Base-by-base conservation (phyloP, 2,888 invertebrate genomes). In the Mallateleia sp. region DNA sequence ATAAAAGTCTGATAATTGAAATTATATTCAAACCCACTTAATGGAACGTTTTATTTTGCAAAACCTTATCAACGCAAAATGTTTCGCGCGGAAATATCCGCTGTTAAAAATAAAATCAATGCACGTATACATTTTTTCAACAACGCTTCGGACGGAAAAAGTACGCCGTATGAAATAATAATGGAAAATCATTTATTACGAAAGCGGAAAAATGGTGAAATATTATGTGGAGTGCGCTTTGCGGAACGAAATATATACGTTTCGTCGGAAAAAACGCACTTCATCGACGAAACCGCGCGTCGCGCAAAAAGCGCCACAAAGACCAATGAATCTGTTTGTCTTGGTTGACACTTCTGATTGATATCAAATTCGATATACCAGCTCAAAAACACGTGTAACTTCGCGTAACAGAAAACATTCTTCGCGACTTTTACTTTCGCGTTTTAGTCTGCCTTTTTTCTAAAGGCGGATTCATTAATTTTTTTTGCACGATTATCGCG, bases 261-360 rank as follows among this genome's bases (percentile, higher is more conserved):
- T 69, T 60, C 28, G 20, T 60, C 50, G 9, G 62, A 50, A 64
- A 75, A 75, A 54, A 25, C 22, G 32, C 47, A 81, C 74, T 74
- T 58, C 45, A 50, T 74, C 74, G 74, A 56, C 47, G 60, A 81
- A 66, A 60, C 54, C 72, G 38, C 80, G 56, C 60, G 47, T 54
- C 45, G 56, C 38, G 52, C 60, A 64, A 81, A 81, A 71, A 72
- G 34, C 60, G 7, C 32, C 32, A 45, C 56, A 58, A 34, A 78
- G 47, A 34, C 22, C 28, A 71, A 75, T 62, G 82, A 83, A 77
- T 71, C 52, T 83, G 58, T 83, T 83, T 83, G 69, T 54, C 77
- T 83, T 71, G 52, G 62, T 60, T 74, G 75, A 74, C 75, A 75
- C 66, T 62, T 77, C 64, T 83, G 82, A 77, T 83, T 77, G 82